Base-by-base conservation (phyloP, 2,888 invertebrate genomes). In the Suillia variegata region DNA sequence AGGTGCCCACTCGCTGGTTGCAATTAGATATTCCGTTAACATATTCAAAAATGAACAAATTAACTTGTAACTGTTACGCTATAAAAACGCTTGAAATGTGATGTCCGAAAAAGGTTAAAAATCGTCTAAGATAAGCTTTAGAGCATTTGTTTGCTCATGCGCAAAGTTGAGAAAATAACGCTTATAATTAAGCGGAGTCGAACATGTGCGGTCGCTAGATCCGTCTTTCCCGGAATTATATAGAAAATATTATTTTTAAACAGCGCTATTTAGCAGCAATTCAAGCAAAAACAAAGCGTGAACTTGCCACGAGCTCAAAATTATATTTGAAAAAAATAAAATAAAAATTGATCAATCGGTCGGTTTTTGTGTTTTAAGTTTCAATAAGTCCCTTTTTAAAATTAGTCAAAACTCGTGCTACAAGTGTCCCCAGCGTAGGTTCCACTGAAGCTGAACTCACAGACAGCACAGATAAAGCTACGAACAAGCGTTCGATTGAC, bases 291-390 rank as follows among this genome's bases (percentile, higher is more conserved):
- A 73, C 74, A 74, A 71, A 74, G 77, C 76, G 76, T 77, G 74
- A 77, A 77, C 71, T 67, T 75, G 76, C 77, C 76, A 77, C 76
- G 76, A 77, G 76, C 70, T n/a, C 77, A 76, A 70, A 68, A 45
- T n/a, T n/a, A n/a, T n/a, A n/a, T n/a, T n/a, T n/a, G n/a, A n/a
- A n/a, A n/a, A n/a, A n/a, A n/a, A n/a, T n/a, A n/a, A n/a, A n/a
- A n/a, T n/a, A n/a, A n/a, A n/a, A n/a, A n/a, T n/a, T n/a, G n/a
- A n/a, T n/a, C n/a, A n/a, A n/a, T n/a, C n/a, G n/a, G n/a, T n/a
- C n/a, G n/a, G n/a, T n/a, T n/a, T n/a, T n/a, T n/a, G n/a, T n/a
- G n/a, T n/a, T n/a, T n/a, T n/a, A n/a, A n/a, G n/a, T n/a, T n/a
- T n/a, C n/a, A n/a, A n/a, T n/a, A 38, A 38, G n/a, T 4, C 38